Conservation (phyloP, 35 echinoderm and acorn worm species). For the Ptychodera flava region DNA sequence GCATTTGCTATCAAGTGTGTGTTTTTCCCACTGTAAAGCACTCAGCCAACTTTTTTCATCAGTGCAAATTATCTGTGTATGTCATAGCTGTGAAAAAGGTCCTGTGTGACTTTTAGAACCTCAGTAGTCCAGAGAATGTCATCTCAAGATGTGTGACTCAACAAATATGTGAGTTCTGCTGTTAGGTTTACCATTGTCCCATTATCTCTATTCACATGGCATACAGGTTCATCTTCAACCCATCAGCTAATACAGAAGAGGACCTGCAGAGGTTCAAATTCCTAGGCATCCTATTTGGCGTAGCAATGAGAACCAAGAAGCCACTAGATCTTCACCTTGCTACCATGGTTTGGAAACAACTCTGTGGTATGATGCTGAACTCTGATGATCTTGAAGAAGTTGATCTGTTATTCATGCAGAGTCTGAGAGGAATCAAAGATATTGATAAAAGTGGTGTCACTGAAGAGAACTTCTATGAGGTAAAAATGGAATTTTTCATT, state of each 20-base stretch:
- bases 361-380: slow-evolving; percentile 75
- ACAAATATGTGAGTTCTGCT: too few species aligned
- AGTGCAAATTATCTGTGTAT: too few species aligned
- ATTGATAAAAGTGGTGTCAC: slow-evolving; percentile 96
- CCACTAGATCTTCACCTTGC: slow-evolving; percentile 93
- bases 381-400: slow-evolving; percentile 96
- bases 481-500: too few species aligned
- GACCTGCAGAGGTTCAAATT: slow-evolving; percentile 86
- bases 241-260: slow-evolving; percentile 60
- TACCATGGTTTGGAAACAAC: slow-evolving; percentile 93
- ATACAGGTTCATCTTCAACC: slow-evolving; percentile 79
- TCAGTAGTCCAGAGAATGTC: too few species aligned
- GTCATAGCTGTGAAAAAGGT: too few species aligned
- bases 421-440: slow-evolving; percentile 75
- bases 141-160: too few species aligned
- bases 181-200: too few species aligned
- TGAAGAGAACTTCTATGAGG: slow-evolving; percentile 97
- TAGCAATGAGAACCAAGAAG: slow-evolving; percentile 93
- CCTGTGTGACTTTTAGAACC: too few species aligned
- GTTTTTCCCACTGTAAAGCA: too few species aligned
- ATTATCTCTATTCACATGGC: too few species aligned
- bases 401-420: slow-evolving; percentile 91
- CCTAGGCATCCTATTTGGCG: slow-evolving; percentile 90
- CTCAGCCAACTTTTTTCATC: too few species aligned
- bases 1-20: too few species aligned